Conservation (phyloP, 2,113 vertebrate genomes). For the Rhodinocichla rosea region DNA sequence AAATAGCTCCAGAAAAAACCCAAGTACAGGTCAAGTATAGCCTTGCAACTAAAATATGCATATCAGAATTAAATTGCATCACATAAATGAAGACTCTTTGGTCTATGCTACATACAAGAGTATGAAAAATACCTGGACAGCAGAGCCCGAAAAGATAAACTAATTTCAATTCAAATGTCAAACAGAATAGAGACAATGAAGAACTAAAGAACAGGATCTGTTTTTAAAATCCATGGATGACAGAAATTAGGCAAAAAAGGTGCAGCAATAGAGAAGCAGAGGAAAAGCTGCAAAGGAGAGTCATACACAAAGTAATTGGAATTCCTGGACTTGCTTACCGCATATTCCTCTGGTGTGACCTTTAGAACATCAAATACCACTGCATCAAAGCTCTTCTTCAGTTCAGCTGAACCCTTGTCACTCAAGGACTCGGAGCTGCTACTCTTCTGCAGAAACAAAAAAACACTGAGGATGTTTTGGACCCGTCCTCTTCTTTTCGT, state of each 20-base stretch:
- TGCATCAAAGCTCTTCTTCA: conserved; percentile 98
- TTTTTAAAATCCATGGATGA: not conserved
- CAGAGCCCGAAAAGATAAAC: not conserved
- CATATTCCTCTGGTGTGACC: conserved; percentile 98
- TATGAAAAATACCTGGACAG: not conserved
- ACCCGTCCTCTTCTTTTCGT: not conserved
- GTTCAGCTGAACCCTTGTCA: conserved; percentile 88
- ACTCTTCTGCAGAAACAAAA: conserved; percentile 82
- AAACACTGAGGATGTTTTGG: conserved; percentile 8
- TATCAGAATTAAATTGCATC: not conserved
- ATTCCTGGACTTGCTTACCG: conserved; percentile 77
- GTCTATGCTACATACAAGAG: not conserved
- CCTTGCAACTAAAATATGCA: not conserved
- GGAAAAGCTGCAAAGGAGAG: not conserved
- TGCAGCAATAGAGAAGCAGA: not conserved
- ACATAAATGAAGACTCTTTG: not conserved
- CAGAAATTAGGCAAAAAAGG: not conserved
- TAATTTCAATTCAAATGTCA: not conserved
- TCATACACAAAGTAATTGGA: not conserved
- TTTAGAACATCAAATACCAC: conserved; percentile 97
- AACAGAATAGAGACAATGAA: not conserved
- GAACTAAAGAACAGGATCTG: not conserved
- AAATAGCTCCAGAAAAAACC: not conserved
- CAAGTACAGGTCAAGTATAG: not conserved
- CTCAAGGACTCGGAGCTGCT: conserved; percentile 98